Evolutionary conservation across 2,113 vertebrate genomes (phyloP), one percentile per base, ranked within the genome.

Genomic region (Python bivittatus): DNA sequence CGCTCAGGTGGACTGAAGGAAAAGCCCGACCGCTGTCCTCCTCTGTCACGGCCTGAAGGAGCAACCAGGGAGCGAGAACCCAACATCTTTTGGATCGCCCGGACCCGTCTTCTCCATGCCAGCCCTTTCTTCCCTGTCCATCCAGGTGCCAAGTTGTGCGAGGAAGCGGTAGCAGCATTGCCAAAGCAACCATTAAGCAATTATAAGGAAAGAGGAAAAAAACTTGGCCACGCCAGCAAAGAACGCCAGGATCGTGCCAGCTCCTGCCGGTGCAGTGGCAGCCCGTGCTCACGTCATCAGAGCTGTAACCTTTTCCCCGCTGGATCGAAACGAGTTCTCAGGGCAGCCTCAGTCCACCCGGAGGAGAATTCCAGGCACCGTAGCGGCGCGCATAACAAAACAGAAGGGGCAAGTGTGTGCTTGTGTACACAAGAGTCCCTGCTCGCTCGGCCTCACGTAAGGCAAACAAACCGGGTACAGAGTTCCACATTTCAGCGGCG

Each of bases 1-100:
- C 64, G 0, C 20, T 33, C 11, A 9, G 48, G 15, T 1, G 2
- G n/a, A 15, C n/a, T 2, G n/a, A 8, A 0, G 68, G 68, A 33
- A 22, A 38, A 79, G 7, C 33, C n/a, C 6, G 6, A 17, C 15
- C 38, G 9, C 15, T 22, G 33, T 79, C 68, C 33, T 79, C 38
- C 68, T 38, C 33, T 17, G 17, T 15, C 6, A 17, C 6, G 2
- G 38, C 68, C 68, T 7, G 64, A 33, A 72, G 2, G 68, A 72
- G n/a, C 33, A 38, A 33, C 17, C 33, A 0, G 0, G 6, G 68
- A 33, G 38, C 27, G 0, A 9, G 38, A 57, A 12, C 29, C n/a
- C 17, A 3, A 42, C 72, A 8, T 33, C 1, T 20, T 27, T 29
- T 12, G 57, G 23, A 6, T n/a, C 60, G 7, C 20, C 22, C 23